Evolutionary conservation across 2,888 invertebrate species (phyloP).

Genomic region (Drosophila nigricruria): DNA sequence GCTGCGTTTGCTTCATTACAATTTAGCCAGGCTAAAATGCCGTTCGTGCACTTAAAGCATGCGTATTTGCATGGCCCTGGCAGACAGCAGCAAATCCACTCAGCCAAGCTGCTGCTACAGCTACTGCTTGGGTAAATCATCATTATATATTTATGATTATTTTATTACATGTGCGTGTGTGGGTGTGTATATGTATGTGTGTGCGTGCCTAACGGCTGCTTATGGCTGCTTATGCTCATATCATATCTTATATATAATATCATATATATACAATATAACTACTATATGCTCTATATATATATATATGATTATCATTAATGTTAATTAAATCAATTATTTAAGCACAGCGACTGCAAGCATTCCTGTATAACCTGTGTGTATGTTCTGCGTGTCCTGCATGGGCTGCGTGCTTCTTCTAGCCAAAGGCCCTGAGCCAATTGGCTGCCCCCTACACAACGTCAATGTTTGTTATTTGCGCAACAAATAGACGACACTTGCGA

Average conservation of each 20-base stretch:
- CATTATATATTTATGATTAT: constrained; percentile 82
- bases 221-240: constrained; percentile 37
- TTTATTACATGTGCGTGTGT: constrained; percentile 67
- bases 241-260: constrained; percentile 8
- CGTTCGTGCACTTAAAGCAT: constrained; percentile 63
- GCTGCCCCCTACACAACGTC: constrained; percentile 19
- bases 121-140: constrained; percentile 60
- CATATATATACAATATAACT: constrained; percentile 13
- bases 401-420: constrained; percentile 17
- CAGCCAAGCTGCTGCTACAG: constrained; percentile 37
- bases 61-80: constrained; percentile 59
- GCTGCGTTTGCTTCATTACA: constrained; percentile 67
- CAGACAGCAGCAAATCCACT: constrained; percentile 17
- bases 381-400: background rate
- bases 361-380: constrained; percentile 3
- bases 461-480: constrained; percentile 50
- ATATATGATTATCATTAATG: constrained; percentile 55
- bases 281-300: background rate
- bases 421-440: constrained; percentile 42
- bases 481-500: constrained; percentile 50
- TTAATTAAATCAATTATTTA: constrained; percentile 77
- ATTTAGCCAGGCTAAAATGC: constrained; percentile 60
- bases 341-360: constrained; percentile 17
- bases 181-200: constrained; percentile 8
- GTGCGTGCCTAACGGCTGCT: constrained; percentile 50